Evolutionary conservation across 2,888 invertebrate species (phyloP).

Genomic region (Capitulum mitella): DNA sequence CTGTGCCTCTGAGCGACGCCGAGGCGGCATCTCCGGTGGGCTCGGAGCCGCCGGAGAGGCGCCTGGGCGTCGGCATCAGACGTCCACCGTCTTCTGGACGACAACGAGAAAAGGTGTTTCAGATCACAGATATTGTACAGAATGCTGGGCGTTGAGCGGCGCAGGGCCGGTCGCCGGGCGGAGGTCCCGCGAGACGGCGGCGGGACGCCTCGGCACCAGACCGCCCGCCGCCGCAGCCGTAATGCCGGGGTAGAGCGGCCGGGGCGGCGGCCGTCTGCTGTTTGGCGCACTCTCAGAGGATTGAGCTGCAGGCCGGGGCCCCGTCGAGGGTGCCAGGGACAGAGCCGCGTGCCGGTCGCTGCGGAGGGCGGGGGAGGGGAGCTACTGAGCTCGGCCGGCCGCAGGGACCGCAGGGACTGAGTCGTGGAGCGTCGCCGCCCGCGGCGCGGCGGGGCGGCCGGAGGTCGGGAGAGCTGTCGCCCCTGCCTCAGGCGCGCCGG

Average conservation of each 20-base stretch:
- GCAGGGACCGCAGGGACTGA: no score
- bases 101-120: no score
- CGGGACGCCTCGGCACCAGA: no score
- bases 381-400: no score
- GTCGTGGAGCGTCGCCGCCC: no score
- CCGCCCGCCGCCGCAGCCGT: neutral
- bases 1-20: neutral
- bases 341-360: no score
- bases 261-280: no score
- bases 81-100: neutral
- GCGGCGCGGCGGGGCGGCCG: neutral
- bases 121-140: slow-evolving; percentile 26
- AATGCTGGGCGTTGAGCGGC: neutral
- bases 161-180: neutral
- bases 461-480: no score
- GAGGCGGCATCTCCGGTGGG: neutral
- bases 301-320: no score
- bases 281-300: no score
- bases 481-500: slow-evolving; percentile 25
- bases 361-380: no score
- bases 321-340: no score
- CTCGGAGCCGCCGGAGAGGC: neutral
- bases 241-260: slow-evolving; percentile 24
- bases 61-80: neutral
- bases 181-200: neutral